phyloP scores from a whole-genome alignment of 2,888 invertebrate genomes.

The Synergus japonicus region DNA sequence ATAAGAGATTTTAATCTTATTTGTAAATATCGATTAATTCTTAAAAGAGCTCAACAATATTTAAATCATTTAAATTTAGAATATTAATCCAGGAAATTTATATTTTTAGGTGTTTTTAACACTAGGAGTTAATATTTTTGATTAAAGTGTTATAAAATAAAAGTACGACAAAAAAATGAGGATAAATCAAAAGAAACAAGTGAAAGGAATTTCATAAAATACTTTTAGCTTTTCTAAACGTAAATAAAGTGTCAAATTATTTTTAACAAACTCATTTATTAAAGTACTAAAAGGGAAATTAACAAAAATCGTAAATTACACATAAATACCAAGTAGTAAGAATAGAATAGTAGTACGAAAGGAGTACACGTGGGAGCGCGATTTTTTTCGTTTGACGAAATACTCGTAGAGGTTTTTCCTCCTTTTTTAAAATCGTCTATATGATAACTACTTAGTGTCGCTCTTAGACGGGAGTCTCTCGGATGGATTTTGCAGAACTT shows the following conservation, averaged over 20 bases:
- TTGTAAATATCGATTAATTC: too few species aligned
- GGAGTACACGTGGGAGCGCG: conserved; percentile 42
- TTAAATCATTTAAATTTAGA: too few species aligned
- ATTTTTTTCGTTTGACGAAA: conserved; percentile 39
- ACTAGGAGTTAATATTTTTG: too few species aligned
- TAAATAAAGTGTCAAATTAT: conserved; percentile 50
- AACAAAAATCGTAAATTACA: conserved; percentile 63
- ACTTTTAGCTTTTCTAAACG: neutral
- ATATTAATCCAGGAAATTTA: too few species aligned
- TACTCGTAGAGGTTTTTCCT: conserved; percentile 38
- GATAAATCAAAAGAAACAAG: neutral
- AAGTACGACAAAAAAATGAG: neutral
- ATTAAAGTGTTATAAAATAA: neutral
- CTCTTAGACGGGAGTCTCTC: conserved; percentile 40
- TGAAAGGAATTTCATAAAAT: neutral
- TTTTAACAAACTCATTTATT: conserved; percentile 70
- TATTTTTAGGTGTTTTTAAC: too few species aligned
- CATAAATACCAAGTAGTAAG: conserved; percentile 59
- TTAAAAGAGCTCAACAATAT: too few species aligned
- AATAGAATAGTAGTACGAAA: conserved; percentile 42
- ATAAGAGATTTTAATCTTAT: too few species aligned
- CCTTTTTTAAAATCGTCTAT: conserved; percentile 34
- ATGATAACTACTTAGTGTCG: conserved; percentile 32
- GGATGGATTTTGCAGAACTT: conserved; percentile 35
- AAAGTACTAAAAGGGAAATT: conserved; percentile 67